Percentiles rank a stretch among this genome's conserved stretches.
These are phyloP conservation scores for Choristoneura fumiferana DNA, from an alignment of 1,140 invertebrate genomes.

Conservation along the genomic window DNA sequence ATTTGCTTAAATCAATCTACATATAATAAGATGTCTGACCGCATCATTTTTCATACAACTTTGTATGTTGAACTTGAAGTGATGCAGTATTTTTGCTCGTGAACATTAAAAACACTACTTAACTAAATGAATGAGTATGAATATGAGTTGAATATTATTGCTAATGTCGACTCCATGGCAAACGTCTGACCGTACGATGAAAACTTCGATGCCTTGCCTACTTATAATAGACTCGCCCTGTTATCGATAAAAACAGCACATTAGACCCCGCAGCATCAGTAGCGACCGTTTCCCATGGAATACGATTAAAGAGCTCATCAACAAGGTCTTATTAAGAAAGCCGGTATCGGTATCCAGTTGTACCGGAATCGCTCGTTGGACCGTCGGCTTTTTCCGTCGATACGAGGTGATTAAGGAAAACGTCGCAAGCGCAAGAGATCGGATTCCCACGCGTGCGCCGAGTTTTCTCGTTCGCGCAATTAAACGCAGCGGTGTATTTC, in stretches of 20 bases:
- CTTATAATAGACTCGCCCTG: conserved; percentile 6
- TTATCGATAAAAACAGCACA: conserved; percentile 1
- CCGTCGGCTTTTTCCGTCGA: conserved; percentile 44
- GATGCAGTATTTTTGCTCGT: too few species aligned
- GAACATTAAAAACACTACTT: too few species aligned
- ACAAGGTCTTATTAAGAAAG: conserved; percentile 32
- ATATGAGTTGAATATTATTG: too few species aligned
- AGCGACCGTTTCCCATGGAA: conserved; percentile 5
- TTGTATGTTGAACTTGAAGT: too few species aligned
- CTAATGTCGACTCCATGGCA: too few species aligned
- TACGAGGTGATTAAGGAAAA: conserved; percentile 52
- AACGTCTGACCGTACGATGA: too few species aligned
- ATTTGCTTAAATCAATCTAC: too few species aligned
- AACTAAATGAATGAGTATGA: too few species aligned
- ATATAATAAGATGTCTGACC: too few species aligned
- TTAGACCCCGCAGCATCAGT: neutral
- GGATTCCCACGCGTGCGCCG: conserved; percentile 63
- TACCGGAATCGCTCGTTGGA: conserved; percentile 26
- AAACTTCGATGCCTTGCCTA: too few species aligned
- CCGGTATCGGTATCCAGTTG: conserved; percentile 27
- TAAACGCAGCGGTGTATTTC: conserved; percentile 20
- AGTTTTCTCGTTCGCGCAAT: conserved; percentile 40
- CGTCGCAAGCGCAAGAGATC: conserved; percentile 64
- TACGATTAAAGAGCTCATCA: conserved; percentile 10
- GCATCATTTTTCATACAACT: too few species aligned